Evolutionary conservation across 2,113 vertebrate genomes (phyloP).

Genomic region (Geothlypis trichas): DNA sequence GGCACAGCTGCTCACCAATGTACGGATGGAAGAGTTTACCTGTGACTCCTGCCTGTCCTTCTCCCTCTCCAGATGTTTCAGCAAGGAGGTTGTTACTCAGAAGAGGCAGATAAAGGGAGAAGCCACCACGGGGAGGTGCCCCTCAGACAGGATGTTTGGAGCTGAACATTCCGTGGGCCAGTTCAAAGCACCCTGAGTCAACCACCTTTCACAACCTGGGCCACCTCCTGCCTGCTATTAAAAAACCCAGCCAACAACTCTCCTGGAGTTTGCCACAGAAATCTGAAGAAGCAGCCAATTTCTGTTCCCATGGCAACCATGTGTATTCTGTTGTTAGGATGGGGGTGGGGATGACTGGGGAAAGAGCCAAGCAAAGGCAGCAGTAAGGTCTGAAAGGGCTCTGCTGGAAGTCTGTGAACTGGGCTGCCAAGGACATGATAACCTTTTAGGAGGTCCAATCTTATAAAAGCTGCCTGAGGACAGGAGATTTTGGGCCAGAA

Average conservation of each 20-base stretch:
- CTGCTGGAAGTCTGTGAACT: background rate
- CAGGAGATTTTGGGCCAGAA: background rate
- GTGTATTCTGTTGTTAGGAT: background rate
- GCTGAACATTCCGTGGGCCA: background rate
- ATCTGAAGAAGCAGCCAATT: background rate
- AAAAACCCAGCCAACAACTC: background rate
- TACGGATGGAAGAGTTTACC: background rate
- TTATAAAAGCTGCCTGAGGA: background rate
- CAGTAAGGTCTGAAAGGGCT: fast-evolving
- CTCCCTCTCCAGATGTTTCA: background rate
- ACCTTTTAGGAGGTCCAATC: background rate
- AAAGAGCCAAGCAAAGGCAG: background rate
- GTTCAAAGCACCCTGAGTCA: background rate
- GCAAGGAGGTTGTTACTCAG: background rate
- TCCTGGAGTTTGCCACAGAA: background rate
- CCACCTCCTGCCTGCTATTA: background rate
- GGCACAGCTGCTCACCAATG: fast-evolving
- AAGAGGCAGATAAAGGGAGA: conserved; percentile 27
- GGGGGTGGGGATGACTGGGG: background rate
- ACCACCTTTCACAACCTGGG: conserved; percentile 10
- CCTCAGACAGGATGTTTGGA: conserved; percentile 45
- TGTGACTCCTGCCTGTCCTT: background rate
- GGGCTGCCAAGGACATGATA: fast-evolving
- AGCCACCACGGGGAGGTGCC: conserved; percentile 30
- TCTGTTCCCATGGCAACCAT: background rate